Evolutionary conservation across 2,888 invertebrate genomes (phyloP), one percentile per base, ranked within the genome.

Genomic region (Aphidoletes aphidimyza): DNA sequence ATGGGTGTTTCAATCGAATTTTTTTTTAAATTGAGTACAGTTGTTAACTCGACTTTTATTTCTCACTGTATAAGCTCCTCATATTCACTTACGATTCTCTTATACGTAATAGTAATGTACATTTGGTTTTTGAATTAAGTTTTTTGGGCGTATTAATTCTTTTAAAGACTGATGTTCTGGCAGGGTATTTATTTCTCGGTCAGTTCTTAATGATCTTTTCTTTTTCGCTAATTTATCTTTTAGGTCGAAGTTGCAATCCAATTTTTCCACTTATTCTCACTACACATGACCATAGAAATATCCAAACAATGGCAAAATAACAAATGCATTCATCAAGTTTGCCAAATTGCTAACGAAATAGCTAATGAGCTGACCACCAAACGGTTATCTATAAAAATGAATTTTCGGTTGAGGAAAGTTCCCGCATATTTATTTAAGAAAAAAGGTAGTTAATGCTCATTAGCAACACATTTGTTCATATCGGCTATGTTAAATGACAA

Each of bases 21-120:
- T 14, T 30, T 69, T 30, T 69, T n/a, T n/a, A n/a, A 69, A 69
- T 69, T 69, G 69, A 30, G 30, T 69, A 30, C 34, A 69, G 69
- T 69, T 69, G 30, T 69, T 69, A 34, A 34, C 69, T 69, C 69
- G 17, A 30, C n/a, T 49, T 19, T 9, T 19, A 11, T 19, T 49
- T 49, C n/a, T 17, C 2, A 49, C 11, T 49, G 49, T 49, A 49
- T 49, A 19, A 49, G n/a, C 3, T 49, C 11, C 19, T 49, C 49
- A 19, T 3, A 49, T 49, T 19, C 17, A 3, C 8, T 42, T 42
- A 42, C 6, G 11, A 11, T 42, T 14, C 22, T 54, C 22, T 22
- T 22, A 39, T 22, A n/a, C n/a, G n/a, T n/a, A n/a, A n/a, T n/a
- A n/a, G n/a, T n/a, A n/a, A n/a, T n/a, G n/a, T n/a, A n/a, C n/a